These are phyloP conservation scores for Protonibea diacanthus DNA, from an alignment of 2,797 vertebrate genomes.

Conservation along the genomic window DNA sequence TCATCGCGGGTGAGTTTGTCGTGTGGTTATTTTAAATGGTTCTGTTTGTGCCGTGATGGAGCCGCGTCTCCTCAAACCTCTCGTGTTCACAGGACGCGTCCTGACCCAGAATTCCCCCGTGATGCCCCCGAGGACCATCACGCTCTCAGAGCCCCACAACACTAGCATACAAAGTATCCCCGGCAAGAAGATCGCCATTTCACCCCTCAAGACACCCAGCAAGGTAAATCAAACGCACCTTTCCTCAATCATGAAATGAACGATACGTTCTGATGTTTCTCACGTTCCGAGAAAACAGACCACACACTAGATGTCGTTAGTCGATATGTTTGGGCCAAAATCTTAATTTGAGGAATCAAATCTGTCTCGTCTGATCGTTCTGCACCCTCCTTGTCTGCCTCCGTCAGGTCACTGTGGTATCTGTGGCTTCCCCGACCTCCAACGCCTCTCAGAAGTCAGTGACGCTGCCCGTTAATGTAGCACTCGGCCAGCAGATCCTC, in stretches of 20 bases:
- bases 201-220: constrained; percentile 96
- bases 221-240: constrained; percentile 84
- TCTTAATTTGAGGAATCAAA: too few relatives aligned
- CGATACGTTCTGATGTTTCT: background rate
- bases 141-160: constrained; percentile 90
- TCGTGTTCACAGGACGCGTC: constrained; percentile 87
- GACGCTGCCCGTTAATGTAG: constrained; percentile 89
- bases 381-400: background rate
- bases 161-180: constrained; percentile 88
- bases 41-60: background rate
- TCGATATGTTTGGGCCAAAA: background rate
- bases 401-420: constrained; percentile 90
- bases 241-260: background rate
- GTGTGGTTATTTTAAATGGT: background rate
- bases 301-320: background rate
- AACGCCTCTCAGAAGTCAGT: constrained; percentile 91
- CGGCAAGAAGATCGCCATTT: constrained; percentile 98
- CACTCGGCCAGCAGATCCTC: constrained; percentile 93
- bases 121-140: constrained; percentile 92
- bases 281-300: too few relatives aligned
- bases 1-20: constrained; percentile 88
- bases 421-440: constrained; percentile 89
- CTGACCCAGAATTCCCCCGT: constrained; percentile 91
- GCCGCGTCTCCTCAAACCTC: background rate
- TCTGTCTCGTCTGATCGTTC: background rate